Percentiles rank a stretch among this genome's conserved stretches.
Conservation (phyloP, 2,888 invertebrate species). For the Drosophila nr. fundita region DNA sequence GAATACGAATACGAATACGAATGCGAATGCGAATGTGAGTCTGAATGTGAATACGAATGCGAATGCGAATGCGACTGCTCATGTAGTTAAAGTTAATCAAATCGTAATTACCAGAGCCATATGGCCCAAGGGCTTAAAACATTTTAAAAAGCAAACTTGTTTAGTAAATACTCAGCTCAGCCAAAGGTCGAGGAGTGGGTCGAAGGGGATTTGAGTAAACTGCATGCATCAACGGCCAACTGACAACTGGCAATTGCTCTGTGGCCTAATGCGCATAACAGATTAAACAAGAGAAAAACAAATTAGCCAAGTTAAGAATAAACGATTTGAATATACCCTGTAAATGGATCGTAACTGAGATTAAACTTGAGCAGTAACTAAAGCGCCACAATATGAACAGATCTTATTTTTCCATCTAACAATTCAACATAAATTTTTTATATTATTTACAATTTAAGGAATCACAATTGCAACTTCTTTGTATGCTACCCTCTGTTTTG, state of each 20-base stretch:
- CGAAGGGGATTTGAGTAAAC: slow-evolving; percentile 5
- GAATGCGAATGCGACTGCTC: slow-evolving; percentile 71
- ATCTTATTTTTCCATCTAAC: too few relatives aligned
- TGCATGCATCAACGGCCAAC: slow-evolving; percentile 41
- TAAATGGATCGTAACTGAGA: background rate
- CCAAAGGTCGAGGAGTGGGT: slow-evolving; percentile 3
- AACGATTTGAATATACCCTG: slow-evolving; percentile 14
- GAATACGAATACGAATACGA: slow-evolving; percentile 10
- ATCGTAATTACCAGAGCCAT: slow-evolving; percentile 84
- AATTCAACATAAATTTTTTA: background rate
- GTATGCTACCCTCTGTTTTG: too few relatives aligned
- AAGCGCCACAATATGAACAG: too few relatives aligned
- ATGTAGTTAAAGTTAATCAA: slow-evolving; percentile 85
- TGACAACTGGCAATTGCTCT: slow-evolving; percentile 40
- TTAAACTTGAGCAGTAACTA: too few relatives aligned
- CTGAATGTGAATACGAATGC: slow-evolving; percentile 11
- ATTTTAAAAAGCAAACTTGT: slow-evolving; percentile 84
- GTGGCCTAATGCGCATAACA: slow-evolving; percentile 56
- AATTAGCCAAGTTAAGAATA: background rate
- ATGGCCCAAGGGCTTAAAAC: slow-evolving; percentile 70
- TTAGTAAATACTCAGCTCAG: slow-evolving; percentile 72
- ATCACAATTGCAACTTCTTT: too few relatives aligned
- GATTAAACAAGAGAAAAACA: background rate
- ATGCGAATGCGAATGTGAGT: slow-evolving; percentile 17
- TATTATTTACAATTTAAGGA: too few relatives aligned